Base-by-base conservation (phyloP, 2,113 vertebrate species). In the Naja naja region DNA sequence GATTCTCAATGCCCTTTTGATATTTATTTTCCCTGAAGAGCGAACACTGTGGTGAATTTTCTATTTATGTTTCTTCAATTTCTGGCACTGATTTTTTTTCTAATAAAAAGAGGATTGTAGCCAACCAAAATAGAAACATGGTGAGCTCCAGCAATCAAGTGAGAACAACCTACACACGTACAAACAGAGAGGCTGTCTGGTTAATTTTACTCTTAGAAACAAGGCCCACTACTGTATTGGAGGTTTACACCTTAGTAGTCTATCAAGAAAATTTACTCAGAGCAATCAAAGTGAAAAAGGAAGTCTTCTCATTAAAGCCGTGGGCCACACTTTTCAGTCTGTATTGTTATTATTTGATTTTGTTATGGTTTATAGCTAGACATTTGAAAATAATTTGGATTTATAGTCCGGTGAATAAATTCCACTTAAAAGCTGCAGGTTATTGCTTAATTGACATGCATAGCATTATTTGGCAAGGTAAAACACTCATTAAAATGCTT, bases 101-200 rank as follows among this genome's bases (percentile, higher is more conserved):
- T 97, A 97, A 96, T 96, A 96, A 97, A 97, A 97, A 94, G 93
- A 74, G 74, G 55, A 94, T 60, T 4, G n/a, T n/a, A 95, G 97
- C 97, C 97, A 98, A 97, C 81, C 94, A 95, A 97, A 98, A 97
- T 94, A 97, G 88, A 86, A 96, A 56, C 89, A 93, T 94, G 93
- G 95, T 97, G 94, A 93, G 89, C 95, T 96, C 94, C 89, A 95
- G 90, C 85, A 96, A 96, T 94, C 14, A 49, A 95, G 85, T 60
- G 91, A 94, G 92, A 93, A 49, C 91, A 95, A 2, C 92, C 95
- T 97, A 91, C 90, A 94, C 94, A 96, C 3, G 0, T 95, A 95
- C 49, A 96, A 95, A 95, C 94, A 94, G 95, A 95, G 91, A 54
- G 58, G 43, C 89, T 96, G 91, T 74, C 94, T 92, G 94, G 81